Evolutionary conservation across 1,140 invertebrate genomes (phyloP), one percentile per base, ranked within the genome.

Genomic region (Drosophila asahinai): DNA sequence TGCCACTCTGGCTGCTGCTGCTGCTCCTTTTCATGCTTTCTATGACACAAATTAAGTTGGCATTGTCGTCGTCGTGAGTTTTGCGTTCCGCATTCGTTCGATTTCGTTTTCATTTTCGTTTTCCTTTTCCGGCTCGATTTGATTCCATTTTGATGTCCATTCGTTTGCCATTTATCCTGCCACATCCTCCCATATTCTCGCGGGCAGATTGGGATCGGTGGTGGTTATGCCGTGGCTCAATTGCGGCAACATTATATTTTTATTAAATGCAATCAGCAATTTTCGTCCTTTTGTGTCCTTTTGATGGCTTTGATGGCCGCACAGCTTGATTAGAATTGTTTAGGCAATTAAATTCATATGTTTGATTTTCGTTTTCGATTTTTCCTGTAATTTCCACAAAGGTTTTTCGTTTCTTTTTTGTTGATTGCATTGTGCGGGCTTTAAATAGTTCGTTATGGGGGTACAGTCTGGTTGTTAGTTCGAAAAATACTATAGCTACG

Each of bases 341-440:
- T 86, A 76, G 83, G 83, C 83, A 86, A 86, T 86, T 86, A 86
- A 82, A 86, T 72, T 81, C 79, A 86, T 86, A 86, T 86, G 83
- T 75, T 72, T 77, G 52, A 79, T 86, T 82, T 86, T 58, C 66
- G 52, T 52, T 73, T 61, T 11, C 61, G 66, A 81, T 86, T 86
- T 86, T 75, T 55, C 61, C 64, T 73, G n/a, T 58, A 47, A 67
- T 74, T 54, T 86, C 52, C 51, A 55, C 19, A 45, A 61, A 17
- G 36, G 25, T 17, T 60, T 60, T 67, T 60, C n/a, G 0, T 30
- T 3, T 5, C 43, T 45, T 57, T 25, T 45, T 67, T 33, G 8
- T 48, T 27, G 22, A 61, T 54, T 62, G 54, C 19, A 36, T 43
- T 72, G 52, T 72, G 67, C 51, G 67, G 64, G 64, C 63, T 60